These are phyloP conservation scores for Venturia canescens DNA, from an alignment of 1,140 invertebrate species.

Conservation along the genomic window DNA sequence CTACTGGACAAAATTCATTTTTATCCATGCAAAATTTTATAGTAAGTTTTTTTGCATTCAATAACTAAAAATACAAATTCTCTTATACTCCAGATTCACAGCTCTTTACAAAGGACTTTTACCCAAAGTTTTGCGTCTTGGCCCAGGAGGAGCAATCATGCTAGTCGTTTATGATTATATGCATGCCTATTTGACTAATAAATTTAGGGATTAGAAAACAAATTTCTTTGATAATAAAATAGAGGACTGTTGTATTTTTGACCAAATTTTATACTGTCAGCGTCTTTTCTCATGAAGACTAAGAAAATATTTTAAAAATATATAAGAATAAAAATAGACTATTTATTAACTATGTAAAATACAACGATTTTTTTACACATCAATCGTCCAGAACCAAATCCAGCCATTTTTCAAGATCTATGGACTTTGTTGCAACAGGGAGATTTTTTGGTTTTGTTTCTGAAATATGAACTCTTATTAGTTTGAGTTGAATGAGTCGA, in stretches of 20 bases:
- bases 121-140: slow-evolving; percentile 92
- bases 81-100: slow-evolving; percentile 79
- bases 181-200: slow-evolving; percentile 80
- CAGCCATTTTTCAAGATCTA: slow-evolving; percentile 71
- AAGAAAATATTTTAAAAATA: slow-evolving; percentile 39
- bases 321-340: slow-evolving; percentile 27
- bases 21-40: too few species aligned
- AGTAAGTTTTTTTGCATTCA: background rate
- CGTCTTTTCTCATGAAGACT: slow-evolving; percentile 40
- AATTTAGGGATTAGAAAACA: slow-evolving; percentile 39
- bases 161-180: slow-evolving; percentile 90
- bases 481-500: slow-evolving; percentile 5
- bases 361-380: background rate
- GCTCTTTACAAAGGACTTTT: slow-evolving; percentile 94
- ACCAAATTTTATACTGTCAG: slow-evolving; percentile 36
- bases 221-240: background rate
- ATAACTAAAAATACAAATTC: slow-evolving; percentile 24
- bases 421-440: slow-evolving; percentile 59
- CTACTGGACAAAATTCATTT: too few species aligned
- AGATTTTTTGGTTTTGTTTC: slow-evolving; percentile 57
- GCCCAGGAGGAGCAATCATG: slow-evolving; percentile 95
- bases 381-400: slow-evolving; percentile 70
- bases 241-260: background rate
- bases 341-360: background rate
- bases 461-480: slow-evolving; percentile 49